Evolutionary conservation across 2,797 vertebrate genomes (phyloP).

Genomic region (Morelia viridis): DNA sequence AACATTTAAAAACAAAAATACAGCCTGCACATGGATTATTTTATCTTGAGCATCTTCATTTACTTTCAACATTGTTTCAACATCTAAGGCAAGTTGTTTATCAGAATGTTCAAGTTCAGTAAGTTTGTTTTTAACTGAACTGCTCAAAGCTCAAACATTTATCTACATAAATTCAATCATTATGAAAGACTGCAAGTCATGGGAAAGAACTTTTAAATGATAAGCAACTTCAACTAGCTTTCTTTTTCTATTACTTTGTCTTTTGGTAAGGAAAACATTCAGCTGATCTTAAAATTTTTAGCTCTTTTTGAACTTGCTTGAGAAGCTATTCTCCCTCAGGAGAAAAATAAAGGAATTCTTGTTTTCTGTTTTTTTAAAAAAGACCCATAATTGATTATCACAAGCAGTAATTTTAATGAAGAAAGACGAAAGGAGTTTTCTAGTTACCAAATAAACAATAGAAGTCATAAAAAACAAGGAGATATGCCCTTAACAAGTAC

Average conservation of each 20-base stretch:
- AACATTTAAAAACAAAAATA: not conserved
- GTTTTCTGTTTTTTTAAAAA: not conserved
- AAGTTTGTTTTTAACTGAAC: not conserved
- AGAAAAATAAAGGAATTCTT: not conserved
- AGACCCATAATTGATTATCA: not conserved
- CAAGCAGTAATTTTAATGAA: not conserved
- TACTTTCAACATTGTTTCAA: not conserved
- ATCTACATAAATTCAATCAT: not conserved
- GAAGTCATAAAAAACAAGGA: not conserved
- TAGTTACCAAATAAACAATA: not conserved
- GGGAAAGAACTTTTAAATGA: not conserved
- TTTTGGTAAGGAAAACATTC: not conserved
- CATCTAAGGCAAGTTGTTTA: not conserved
- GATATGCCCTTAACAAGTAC: no score
- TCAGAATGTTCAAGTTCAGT: not conserved
- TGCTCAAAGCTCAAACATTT: not conserved
- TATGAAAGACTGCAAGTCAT: not conserved
- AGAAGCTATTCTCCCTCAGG: not conserved
- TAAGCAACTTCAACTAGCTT: not conserved
- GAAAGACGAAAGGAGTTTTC: not conserved
- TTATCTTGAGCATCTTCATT: not conserved
- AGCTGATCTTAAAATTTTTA: not conserved
- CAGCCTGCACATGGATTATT: not conserved
- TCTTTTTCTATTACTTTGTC: not conserved
- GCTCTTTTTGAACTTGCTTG: not conserved